phyloP scores from a whole-genome alignment of 2,797 vertebrate species.

The Prionace glauca region DNA sequence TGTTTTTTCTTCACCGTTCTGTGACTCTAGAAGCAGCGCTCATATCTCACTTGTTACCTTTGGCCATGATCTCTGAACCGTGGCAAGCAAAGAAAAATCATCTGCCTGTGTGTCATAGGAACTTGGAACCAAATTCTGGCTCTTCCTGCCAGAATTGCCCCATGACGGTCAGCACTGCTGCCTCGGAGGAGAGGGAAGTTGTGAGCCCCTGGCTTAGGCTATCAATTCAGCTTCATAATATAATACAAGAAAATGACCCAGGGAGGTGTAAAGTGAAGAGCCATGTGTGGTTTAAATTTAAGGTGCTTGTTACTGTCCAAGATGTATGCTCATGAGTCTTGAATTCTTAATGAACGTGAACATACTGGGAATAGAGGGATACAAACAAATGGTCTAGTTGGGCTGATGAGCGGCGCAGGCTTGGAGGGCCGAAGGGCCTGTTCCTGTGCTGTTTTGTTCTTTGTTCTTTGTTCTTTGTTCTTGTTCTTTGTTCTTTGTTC shows the following conservation, averaged over 20 bases:
- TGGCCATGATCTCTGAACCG: not conserved
- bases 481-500: too few species aligned
- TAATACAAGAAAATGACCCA: not conserved
- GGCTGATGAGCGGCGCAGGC: too few species aligned
- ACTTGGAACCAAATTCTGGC: not conserved
- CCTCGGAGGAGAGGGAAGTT: not conserved
- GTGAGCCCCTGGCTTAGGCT: not conserved
- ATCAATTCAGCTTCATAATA: not conserved
- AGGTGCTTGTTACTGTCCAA: not conserved
- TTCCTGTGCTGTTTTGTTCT: too few species aligned
- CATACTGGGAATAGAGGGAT: too few species aligned
- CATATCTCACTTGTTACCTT: not conserved
- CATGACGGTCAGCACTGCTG: too few species aligned
- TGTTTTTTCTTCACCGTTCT: not conserved
- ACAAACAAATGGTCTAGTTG: too few species aligned
- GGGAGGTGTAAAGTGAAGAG: not conserved
- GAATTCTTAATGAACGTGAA: too few species aligned
- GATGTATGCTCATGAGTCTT: not conserved
- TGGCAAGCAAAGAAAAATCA: not conserved
- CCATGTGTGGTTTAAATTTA: not conserved
- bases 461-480: too few species aligned
- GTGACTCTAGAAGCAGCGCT: not conserved
- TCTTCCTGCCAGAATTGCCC: not conserved
- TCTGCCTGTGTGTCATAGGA: not conserved
- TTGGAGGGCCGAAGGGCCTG: too few species aligned